Conservation (phyloP, 1,140 invertebrate genomes). For the Caenorhabditis inopinata region DNA sequence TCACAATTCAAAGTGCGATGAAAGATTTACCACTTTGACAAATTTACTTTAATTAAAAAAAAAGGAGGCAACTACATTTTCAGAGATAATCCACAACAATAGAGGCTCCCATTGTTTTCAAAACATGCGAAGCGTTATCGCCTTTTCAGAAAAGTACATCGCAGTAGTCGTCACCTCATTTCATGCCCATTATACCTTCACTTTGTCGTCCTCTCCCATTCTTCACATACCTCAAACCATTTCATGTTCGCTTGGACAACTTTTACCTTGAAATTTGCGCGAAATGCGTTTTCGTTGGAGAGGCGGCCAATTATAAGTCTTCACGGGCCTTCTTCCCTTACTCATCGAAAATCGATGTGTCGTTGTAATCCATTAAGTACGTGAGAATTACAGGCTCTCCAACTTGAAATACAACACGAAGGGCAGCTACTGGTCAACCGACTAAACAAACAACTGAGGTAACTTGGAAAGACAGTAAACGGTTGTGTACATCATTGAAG, state of each 20-base stretch:
- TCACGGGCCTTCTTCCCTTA: background rate
- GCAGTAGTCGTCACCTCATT: background rate
- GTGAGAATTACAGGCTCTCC: constrained; percentile 40
- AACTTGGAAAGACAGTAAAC: background rate
- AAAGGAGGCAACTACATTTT: too few species aligned
- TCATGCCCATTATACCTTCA: background rate
- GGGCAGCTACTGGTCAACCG: constrained; percentile 37
- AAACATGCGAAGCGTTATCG: too few species aligned
- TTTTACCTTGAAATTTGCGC: constrained; percentile 31
- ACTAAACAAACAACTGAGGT: constrained; percentile 35
- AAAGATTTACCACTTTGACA: background rate
- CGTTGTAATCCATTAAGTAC: constrained; percentile 8
- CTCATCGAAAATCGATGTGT: background rate
- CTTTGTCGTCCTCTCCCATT: background rate
- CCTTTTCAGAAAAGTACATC: background rate
- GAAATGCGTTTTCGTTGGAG: background rate
- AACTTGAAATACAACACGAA: constrained; percentile 47
- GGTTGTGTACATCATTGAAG: background rate
- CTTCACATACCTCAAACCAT: constrained; percentile 21
- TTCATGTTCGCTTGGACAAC: constrained; percentile 28
- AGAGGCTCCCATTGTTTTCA: too few species aligned
- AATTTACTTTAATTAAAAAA: too few species aligned
- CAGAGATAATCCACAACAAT: too few species aligned
- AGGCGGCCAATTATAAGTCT: too few species aligned
- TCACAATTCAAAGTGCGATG: constrained; percentile 21